Evolutionary conservation across 2,113 vertebrate species (phyloP).

Genomic region (Dermatemys mawii): DNA sequence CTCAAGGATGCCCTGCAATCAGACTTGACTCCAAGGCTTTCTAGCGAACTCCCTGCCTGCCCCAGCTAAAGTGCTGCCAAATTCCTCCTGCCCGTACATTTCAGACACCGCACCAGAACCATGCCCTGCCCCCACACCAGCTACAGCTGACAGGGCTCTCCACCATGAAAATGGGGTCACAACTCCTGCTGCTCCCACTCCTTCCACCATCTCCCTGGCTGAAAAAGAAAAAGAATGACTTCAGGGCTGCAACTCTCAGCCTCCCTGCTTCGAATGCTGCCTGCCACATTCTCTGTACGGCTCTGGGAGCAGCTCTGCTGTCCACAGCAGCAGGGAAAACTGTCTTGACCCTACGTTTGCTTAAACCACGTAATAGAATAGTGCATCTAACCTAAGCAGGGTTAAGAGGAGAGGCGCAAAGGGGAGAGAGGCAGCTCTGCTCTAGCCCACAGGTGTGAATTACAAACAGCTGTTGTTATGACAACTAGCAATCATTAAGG

Average conservation of each 20-base stretch:
- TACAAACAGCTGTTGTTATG: rapidly evolving
- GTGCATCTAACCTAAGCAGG: neutral
- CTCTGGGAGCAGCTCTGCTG: neutral
- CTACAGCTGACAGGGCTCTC: neutral
- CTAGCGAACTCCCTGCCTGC: neutral
- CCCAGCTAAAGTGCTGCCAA: neutral
- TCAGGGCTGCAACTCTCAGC: neutral
- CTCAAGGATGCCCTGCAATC: neutral
- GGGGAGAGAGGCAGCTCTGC: neutral
- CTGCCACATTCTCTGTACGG: neutral
- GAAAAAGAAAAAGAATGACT: neutral
- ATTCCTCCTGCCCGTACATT: neutral
- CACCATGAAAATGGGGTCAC: neutral
- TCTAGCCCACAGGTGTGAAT: neutral
- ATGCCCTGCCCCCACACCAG: neutral
- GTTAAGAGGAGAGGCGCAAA: neutral
- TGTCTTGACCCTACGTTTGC: neutral
- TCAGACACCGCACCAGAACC: neutral
- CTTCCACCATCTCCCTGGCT: too few relatives aligned
- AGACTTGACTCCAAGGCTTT: neutral
- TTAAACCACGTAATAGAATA: neutral
- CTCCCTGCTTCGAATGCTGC: neutral
- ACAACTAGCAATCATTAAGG: neutral
- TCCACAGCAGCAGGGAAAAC: neutral
- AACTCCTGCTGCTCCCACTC: neutral